phyloP scores from a whole-genome alignment of 2,113 vertebrate species.

The Amia ocellicauda region DNA sequence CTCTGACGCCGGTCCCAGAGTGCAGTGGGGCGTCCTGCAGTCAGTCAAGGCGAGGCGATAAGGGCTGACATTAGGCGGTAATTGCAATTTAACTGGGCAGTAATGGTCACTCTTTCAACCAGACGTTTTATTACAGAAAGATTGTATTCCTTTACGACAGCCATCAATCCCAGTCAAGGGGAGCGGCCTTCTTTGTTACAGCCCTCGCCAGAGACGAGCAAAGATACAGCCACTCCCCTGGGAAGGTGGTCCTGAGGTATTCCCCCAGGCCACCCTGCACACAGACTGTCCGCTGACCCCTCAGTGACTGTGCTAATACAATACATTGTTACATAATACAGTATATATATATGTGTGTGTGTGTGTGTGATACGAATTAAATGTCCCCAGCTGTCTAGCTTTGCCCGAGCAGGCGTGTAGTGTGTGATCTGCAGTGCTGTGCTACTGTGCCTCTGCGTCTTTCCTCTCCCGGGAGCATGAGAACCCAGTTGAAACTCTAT shows the following conservation, averaged over 20 bases:
- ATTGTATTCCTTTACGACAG: constrained; percentile 49
- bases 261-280: too few relatives aligned
- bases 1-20: too few relatives aligned
- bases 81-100: constrained; percentile 48
- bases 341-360: too few relatives aligned
- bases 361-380: too few relatives aligned
- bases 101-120: constrained; percentile 43
- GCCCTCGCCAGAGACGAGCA: constrained; percentile 24
- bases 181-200: too few relatives aligned
- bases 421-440: too few relatives aligned
- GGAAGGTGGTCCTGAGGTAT: neutral
- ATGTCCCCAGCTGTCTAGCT: too few relatives aligned
- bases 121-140: constrained; percentile 52
- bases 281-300: too few relatives aligned
- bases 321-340: too few relatives aligned
- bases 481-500: neutral
- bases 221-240: constrained; percentile 25
- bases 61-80: constrained; percentile 35
- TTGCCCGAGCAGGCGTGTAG: too few relatives aligned
- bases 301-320: too few relatives aligned
- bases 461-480: neutral
- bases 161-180: constrained; percentile 24
- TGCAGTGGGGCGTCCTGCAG: constrained; percentile 5
- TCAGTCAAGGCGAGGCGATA: constrained; percentile 14
- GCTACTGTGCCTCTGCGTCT: too few relatives aligned